Evolutionary conservation across 23 tunicate species (phyloP).

Genomic region (Trididemnum nubilum): DNA sequence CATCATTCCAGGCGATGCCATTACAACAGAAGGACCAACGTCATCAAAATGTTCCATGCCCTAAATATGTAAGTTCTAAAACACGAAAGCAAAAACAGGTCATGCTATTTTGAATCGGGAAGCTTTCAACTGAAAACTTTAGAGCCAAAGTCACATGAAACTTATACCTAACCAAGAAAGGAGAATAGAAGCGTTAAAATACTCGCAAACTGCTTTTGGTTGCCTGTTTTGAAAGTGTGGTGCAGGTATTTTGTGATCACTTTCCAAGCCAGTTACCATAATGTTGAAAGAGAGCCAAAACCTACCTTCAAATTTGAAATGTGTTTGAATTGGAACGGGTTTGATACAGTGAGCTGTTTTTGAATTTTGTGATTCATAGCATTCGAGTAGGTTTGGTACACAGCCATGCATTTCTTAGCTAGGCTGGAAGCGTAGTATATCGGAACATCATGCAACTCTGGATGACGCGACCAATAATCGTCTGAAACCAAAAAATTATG

Average conservation of each 20-base stretch:
- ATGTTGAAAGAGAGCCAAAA: no score
- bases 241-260: no score
- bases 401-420: constrained; percentile 98
- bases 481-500: constrained; percentile 35
- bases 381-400: constrained; percentile 95
- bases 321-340: constrained; percentile 96
- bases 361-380: constrained; percentile 95
- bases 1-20: constrained; percentile 99
- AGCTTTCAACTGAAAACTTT: no score
- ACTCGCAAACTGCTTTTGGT: no score
- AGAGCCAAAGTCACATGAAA: no score
- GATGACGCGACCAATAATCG: constrained; percentile 94
- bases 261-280: no score
- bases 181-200: no score
- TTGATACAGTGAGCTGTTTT: constrained; percentile 72
- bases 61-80: no score
- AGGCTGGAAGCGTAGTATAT: constrained; percentile 94
- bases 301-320: constrained; percentile 84
- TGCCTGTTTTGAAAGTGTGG: no score
- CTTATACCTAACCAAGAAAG: no score
- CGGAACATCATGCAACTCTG: constrained; percentile 94
- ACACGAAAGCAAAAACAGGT: not conserved
- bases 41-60: constrained; percentile 98
- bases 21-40: constrained; percentile 94
- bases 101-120: no score